A percentile compares a stretch with the other conserved stretches of the same genome.
Conservation (phyloP, 1,140 invertebrate species). For the Epicauta chinensis region DNA sequence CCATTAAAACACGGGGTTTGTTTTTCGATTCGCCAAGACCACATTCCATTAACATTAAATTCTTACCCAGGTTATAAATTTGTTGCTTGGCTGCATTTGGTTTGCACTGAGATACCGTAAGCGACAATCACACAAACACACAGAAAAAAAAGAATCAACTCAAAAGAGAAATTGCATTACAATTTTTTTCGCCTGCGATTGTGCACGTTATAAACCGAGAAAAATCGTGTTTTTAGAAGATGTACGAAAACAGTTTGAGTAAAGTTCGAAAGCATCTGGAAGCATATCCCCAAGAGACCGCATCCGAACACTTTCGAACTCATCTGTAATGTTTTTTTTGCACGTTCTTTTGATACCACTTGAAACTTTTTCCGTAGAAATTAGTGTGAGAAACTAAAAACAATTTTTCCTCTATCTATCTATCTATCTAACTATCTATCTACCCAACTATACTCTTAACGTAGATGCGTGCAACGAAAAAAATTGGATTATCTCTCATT, state of each 20-base stretch:
- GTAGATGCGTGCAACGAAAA: not conserved
- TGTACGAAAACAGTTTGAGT: no score
- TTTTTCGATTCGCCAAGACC: slow-evolving; percentile 34
- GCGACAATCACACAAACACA: slow-evolving; percentile 7
- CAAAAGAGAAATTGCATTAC: slow-evolving; percentile 11
- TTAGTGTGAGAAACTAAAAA: slow-evolving; percentile 13
- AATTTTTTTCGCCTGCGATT: no score
- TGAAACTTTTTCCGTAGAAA: slow-evolving; percentile 1
- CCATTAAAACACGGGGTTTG: slow-evolving; percentile 37
- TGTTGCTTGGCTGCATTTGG: slow-evolving; percentile 19
- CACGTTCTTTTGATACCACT: no score
- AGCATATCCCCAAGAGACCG: no score
- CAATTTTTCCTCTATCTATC: not conserved
- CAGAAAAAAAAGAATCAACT: slow-evolving; percentile 19
- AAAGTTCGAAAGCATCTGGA: no score
- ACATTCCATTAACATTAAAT: slow-evolving; percentile 37
- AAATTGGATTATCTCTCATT: slow-evolving; percentile 10
- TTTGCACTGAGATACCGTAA: slow-evolving; percentile 16
- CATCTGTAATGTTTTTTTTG: no score
- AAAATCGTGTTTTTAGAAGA: no score
- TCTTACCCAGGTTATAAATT: slow-evolving; percentile 35
- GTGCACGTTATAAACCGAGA: no score
- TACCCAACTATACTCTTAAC: no score
- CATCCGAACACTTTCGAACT: no score
- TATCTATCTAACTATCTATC: no score